Base-by-base conservation (phyloP, 2,888 invertebrate genomes). In the Doris montereyensis region DNA sequence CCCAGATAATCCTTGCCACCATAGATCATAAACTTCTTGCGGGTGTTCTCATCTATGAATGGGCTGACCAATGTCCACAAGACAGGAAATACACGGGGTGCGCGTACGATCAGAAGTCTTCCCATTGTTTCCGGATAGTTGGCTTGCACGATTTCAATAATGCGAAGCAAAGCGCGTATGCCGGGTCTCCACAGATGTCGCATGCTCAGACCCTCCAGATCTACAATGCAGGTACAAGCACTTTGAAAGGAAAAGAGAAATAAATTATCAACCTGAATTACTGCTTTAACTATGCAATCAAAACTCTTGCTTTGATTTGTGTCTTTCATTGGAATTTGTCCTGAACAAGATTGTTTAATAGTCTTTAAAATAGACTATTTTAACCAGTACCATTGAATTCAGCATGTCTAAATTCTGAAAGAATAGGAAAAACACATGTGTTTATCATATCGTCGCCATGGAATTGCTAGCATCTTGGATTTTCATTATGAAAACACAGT, bases 51-150 rank as follows among this genome's bases (percentile, higher is more conserved):
- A 92, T 97, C 97, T 87, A 98, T 98, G 91, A 98, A 97, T 0
- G 97, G 96, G 92, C 96, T 96, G 83, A 98, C 96, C 79, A 98
- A 94, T 0, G 97, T 97, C 97, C 97, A 98, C 57, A 98, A 93
- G 78, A 98, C 97, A 2, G 97, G 97, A 91, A 98, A 98, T 72
- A 97, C 97, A 83, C 97, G 93, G 0, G 97, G 97, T 13, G 97
- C 97, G 68, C 97, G 93, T 67, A 97, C 96, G 79, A 98, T 96
- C 79, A 97, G 93, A 81, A 97, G 96, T 57, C 96, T 93, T 0
- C 96, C 97, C 95, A 97, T 95, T 10, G 97, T 97, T 93, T 98
- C 97, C 0, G 97, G 97, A 92, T 98, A 98, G 92, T 97, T 97
- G 67, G 95, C 95, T 91, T 97, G 96, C 32, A 97, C 97, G 72